Percentiles rank a stretch among this genome's conserved stretches.
phyloP scores from a whole-genome alignment of 2,797 vertebrate species.

The Premnoplex brunnescens region DNA sequence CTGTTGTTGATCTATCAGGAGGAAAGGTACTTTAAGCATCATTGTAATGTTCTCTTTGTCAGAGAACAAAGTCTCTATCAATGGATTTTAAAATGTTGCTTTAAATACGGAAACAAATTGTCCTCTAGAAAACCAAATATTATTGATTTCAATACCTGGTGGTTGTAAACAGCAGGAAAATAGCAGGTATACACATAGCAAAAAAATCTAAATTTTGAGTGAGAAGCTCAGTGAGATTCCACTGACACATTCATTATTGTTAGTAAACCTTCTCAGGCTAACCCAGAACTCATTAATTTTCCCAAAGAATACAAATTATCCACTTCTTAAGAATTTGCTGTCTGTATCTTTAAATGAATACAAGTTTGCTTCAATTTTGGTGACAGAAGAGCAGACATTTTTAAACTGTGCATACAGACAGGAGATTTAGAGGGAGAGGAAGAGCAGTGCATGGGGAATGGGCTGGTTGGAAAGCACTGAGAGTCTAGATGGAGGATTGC shows the following conservation, averaged over 20 bases:
- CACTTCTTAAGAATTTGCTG: background rate
- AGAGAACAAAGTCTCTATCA: background rate
- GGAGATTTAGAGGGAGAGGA: background rate
- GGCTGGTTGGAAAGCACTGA: background rate
- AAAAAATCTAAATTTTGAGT: background rate
- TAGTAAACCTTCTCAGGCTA: background rate
- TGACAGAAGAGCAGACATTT: background rate
- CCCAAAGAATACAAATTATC: background rate
- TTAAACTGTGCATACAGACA: background rate
- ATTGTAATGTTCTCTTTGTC: background rate
- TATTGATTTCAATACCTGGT: background rate
- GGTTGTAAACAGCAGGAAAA: background rate
- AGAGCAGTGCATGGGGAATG: background rate
- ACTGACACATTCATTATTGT: background rate
- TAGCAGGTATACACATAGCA: background rate
- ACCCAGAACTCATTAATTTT: background rate
- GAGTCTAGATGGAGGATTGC: background rate
- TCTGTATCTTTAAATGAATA: background rate
- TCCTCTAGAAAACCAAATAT: background rate
- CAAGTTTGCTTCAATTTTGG: background rate
- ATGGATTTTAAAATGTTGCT: background rate
- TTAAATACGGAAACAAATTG: background rate
- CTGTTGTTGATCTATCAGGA: background rate
- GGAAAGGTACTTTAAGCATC: background rate
- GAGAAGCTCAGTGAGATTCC: background rate